Conservation (phyloP, 2,888 invertebrate species). For the Leucoma salicis region DNA sequence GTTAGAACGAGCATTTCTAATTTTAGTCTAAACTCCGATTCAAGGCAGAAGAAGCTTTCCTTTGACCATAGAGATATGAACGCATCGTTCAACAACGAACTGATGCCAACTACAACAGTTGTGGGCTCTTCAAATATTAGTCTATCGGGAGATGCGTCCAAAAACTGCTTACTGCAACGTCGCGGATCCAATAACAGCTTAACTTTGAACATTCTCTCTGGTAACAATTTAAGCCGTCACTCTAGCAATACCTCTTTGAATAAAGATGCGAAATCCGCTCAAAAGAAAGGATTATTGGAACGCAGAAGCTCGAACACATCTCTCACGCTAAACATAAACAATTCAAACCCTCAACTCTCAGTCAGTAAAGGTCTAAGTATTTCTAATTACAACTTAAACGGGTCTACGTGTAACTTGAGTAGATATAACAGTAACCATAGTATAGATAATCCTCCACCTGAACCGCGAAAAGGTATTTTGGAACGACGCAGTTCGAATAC, state of each 20-base stretch:
- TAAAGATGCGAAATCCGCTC: conserved; percentile 63
- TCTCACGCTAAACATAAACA: conserved; percentile 88
- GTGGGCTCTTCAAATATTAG: conserved; percentile 78
- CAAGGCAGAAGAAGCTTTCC: conserved; percentile 84
- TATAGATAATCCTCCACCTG: conserved; percentile 60
- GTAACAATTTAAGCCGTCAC: conserved; percentile 75
- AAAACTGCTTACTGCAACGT: conserved; percentile 88
- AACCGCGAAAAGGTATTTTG: conserved; percentile 83
- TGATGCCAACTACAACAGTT: conserved; percentile 63
- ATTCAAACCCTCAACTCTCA: conserved; percentile 72
- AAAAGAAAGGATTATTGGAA: conserved; percentile 88
- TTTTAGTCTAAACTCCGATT: conserved; percentile 69
- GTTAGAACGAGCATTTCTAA: conserved; percentile 74
- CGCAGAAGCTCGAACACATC: conserved; percentile 95
- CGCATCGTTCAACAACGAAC: conserved; percentile 86
- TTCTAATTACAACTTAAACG: conserved; percentile 77
- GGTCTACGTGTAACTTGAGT: conserved; percentile 75
- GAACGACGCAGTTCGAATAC: conserved; percentile 92
- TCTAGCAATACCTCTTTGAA: conserved; percentile 82
- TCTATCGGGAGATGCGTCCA: conserved; percentile 58
- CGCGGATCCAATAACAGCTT: conserved; percentile 93
- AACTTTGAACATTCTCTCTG: conserved; percentile 87
- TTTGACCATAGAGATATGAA: conserved; percentile 93
- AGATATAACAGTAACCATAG: conserved; percentile 75
- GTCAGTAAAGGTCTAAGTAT: conserved; percentile 71